A percentile compares a stretch with the other conserved stretches of the same genome.
Conservation (phyloP, 2,888 invertebrate genomes). For the Lymantria monacha region DNA sequence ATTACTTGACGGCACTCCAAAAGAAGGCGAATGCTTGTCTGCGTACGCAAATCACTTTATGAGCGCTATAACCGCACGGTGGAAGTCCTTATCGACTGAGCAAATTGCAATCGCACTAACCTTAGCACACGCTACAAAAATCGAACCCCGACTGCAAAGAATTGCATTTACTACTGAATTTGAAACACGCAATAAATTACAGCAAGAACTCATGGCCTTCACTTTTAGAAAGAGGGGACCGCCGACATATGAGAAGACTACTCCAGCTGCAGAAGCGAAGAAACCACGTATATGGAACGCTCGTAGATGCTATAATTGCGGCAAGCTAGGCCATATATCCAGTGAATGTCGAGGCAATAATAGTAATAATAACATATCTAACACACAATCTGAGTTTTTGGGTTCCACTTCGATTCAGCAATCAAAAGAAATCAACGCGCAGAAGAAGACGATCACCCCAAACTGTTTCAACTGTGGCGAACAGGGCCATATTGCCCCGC, state of each 20-base stretch:
- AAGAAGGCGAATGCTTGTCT: constrained; percentile 3
- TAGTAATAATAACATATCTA: too few species aligned
- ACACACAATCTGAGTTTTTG: too few species aligned
- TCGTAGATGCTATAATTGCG: too few species aligned
- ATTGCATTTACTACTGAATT: not conserved
- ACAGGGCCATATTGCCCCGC: not conserved
- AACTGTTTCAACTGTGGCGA: constrained; percentile 7
- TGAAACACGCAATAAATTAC: not conserved
- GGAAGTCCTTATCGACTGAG: not conserved
- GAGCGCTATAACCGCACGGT: not conserved
- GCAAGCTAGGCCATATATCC: too few species aligned
- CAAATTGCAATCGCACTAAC: not conserved
- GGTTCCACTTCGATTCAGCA: too few species aligned
- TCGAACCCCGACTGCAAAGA: not conserved
- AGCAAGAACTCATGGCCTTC: not conserved
- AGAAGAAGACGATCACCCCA: too few species aligned
- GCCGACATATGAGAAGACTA: too few species aligned
- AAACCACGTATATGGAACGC: too few species aligned
- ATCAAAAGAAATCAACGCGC: too few species aligned
- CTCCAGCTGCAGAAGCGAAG: too few species aligned
- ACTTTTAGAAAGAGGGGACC: too few species aligned
- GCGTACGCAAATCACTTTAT: not conserved
- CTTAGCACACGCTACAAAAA: not conserved
- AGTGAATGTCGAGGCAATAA: too few species aligned
- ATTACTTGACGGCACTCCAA: not conserved